Conservation (phyloP, 2,797 vertebrate genomes). For the Pteronotus mesoamericanus region DNA sequence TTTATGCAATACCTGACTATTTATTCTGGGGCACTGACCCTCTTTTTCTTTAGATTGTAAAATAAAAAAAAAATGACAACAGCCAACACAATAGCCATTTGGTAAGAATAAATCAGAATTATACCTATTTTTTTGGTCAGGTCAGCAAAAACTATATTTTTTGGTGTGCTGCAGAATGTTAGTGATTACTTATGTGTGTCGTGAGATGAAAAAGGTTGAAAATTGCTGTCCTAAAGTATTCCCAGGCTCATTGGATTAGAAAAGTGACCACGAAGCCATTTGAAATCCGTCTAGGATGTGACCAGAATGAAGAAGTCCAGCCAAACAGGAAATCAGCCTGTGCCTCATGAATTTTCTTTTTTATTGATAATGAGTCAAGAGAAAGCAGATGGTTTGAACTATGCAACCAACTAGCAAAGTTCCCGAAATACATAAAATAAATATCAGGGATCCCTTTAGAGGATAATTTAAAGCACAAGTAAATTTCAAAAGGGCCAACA, state of each 20-base stretch:
- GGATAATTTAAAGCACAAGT: constrained; percentile 24
- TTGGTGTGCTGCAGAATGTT: neutral
- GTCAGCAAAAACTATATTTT: neutral
- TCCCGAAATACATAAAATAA: constrained; percentile 30
- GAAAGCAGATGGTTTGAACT: constrained; percentile 28
- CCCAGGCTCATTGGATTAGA: neutral
- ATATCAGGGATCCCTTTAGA: constrained; percentile 20
- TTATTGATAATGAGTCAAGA: constrained; percentile 39
- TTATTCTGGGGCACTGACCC: neutral
- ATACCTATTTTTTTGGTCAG: neutral
- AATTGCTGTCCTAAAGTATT: neutral
- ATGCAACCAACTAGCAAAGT: neutral
- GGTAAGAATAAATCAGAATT: neutral
- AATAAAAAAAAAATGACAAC: neutral
- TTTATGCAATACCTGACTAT: neutral
- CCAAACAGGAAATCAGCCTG: neutral
- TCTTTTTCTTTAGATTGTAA: neutral
- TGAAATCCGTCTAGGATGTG: neutral
- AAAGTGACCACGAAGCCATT: neutral
- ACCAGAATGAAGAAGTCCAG: neutral
- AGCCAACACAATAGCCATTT: neutral
- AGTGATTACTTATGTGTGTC: neutral
- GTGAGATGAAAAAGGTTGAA: neutral
- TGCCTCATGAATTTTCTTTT: constrained; percentile 5
- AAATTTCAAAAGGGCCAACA: neutral